phyloP scores from a whole-genome alignment of 2,113 vertebrate genomes.

The Galbula dea region DNA sequence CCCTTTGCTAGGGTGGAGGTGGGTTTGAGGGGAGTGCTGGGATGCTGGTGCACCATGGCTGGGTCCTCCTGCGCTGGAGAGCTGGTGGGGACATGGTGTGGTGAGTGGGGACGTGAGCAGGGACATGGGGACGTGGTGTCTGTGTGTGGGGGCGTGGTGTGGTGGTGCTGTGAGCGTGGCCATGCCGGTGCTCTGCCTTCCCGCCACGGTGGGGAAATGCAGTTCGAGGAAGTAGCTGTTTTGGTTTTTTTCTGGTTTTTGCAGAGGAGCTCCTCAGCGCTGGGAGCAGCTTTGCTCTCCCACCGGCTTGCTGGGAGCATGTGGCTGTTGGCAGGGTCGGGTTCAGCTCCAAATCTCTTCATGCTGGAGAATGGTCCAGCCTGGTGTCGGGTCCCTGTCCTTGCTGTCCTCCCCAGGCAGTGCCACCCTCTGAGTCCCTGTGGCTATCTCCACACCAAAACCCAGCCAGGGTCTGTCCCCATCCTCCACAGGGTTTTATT shows the following conservation, averaged over 20 bases:
- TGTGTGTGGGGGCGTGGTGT: no score
- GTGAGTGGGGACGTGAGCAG: not conserved
- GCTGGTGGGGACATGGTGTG: fast-evolving
- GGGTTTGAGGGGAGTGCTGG: not conserved
- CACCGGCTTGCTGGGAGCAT: fast-evolving
- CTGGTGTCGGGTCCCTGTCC: not conserved
- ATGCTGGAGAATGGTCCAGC: not conserved
- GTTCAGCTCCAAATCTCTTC: not conserved
- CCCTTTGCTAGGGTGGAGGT: not conserved
- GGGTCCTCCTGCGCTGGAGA: fast-evolving
- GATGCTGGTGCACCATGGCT: not conserved
- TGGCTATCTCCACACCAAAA: not conserved
- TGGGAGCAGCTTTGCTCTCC: not conserved
- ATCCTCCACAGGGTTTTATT: not conserved
- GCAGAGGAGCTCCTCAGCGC: not conserved
- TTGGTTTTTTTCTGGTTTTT: not conserved
- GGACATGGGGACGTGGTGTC: fast-evolving
- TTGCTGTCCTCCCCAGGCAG: fast-evolving
- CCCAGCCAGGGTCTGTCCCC: not conserved
- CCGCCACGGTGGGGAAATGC: not conserved
- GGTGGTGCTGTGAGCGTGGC: no score
- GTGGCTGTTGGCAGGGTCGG: not conserved
- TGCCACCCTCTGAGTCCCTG: fast-evolving
- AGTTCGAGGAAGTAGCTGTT: not conserved
- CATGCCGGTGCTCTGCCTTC: not conserved